Conservation (phyloP, 2,888 invertebrate genomes). For the Helobdella robusta region DNA sequence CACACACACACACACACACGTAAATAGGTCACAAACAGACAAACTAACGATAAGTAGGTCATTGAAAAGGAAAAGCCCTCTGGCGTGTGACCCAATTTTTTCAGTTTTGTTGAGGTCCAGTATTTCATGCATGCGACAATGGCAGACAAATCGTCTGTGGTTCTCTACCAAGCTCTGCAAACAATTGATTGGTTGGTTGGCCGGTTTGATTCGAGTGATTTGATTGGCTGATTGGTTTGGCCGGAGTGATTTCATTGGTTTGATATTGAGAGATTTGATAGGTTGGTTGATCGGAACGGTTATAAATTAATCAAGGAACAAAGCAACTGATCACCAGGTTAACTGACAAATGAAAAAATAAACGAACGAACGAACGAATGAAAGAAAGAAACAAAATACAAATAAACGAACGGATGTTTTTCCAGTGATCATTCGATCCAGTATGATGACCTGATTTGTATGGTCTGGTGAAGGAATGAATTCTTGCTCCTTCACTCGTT, state of each 20-base stretch:
- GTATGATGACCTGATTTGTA: constrained; percentile 87
- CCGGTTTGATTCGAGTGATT: neutral
- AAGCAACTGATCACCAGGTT: too few species aligned
- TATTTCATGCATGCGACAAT: constrained; percentile 94
- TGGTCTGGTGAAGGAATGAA: constrained; percentile 92
- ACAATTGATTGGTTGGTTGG: too few species aligned
- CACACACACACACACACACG: too few species aligned
- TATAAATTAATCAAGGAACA: neutral
- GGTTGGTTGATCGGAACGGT: too few species aligned
- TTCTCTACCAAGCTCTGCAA: constrained; percentile 66
- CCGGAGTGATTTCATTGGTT: neutral
- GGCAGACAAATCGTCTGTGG: constrained; percentile 90
- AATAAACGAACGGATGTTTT: too few species aligned
- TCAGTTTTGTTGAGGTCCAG: constrained; percentile 74
- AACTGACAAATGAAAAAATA: too few species aligned
- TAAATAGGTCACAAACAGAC: too few species aligned
- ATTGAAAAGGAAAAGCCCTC: constrained; percentile 38
- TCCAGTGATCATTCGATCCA: constrained; percentile 94
- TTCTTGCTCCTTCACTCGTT: constrained; percentile 85
- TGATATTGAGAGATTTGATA: too few species aligned
- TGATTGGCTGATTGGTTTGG: neutral
- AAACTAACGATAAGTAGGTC: constrained; percentile 36
- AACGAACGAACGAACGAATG: too few species aligned
- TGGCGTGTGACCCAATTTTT: constrained; percentile 34
- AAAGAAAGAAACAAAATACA: too few species aligned